Evolutionary conservation across 2,797 vertebrate species (phyloP), one percentile per base, ranked within the genome.

Genomic region (Erethizon dorsatum): DNA sequence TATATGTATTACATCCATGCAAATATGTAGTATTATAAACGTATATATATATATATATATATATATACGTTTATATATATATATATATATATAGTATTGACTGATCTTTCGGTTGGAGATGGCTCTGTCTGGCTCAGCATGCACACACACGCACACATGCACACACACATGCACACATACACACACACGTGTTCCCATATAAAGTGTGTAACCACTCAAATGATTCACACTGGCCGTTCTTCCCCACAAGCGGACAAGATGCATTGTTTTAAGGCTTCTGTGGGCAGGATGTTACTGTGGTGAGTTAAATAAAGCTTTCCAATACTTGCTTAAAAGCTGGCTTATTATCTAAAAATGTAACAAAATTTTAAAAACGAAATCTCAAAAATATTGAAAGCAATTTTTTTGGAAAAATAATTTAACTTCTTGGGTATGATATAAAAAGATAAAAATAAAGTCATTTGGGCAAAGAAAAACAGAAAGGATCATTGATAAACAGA

Each of bases 211-310:
- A 2, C 37, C 69, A 88, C 33, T 17, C 2, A 61, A 0, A 13
- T 1, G 4, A 15, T 24, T 22, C 45, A 59, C 5, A 2, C 0
- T 22, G 7, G 28, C 10, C 1, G 12, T 28, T 47, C 3, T 73
- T 7, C 54, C 6, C 15, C 3, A 61, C 73, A 61, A 31, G n/a
- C 11, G 52, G 0, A 79, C 17, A 20, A 31, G 5, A 77, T 45
- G 10, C 8, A 52, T 77, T 65, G 11, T 41, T 83, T 65, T 88
- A 79, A 33, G 24, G 24, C 18, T 56, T 80, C 45, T 83, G 22
- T 80, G 9, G 9, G 1, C 90, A 88, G 20, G 5, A 37, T 57
- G 8, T 3, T 47, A 11, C 28, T 6, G 73, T 59, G 5, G 52
- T 83, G 10, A 65, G 4, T 41, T 77, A 90, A 63, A 77, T 56